Conservation (phyloP, 1,140 invertebrate genomes). For the Hypothenemus hampei region DNA sequence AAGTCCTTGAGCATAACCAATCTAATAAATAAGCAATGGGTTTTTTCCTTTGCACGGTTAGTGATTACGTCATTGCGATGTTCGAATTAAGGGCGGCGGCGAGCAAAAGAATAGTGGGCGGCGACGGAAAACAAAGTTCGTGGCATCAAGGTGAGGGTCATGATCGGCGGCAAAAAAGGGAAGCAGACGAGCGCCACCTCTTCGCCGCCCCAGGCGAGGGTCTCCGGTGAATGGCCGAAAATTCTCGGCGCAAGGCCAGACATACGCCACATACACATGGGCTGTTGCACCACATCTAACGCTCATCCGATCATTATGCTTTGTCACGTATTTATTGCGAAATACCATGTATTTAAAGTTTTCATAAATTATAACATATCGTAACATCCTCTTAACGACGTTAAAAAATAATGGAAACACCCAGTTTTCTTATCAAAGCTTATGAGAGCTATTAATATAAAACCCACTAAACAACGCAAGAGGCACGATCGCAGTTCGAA, state of each 20-base stretch:
- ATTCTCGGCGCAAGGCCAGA: constrained; percentile 19
- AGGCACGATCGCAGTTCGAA: too few relatives aligned
- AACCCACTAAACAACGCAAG: too few relatives aligned
- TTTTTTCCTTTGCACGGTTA: background rate
- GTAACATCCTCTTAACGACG: too few relatives aligned
- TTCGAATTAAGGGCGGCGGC: background rate
- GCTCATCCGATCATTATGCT: constrained; percentile 1
- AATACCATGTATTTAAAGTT: background rate
- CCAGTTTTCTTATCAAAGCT: too few relatives aligned
- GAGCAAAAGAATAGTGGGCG: background rate
- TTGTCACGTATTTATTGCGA: too few relatives aligned
- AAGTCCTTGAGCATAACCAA: background rate
- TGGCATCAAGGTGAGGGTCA: constrained; percentile 23
- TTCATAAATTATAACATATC: too few relatives aligned
- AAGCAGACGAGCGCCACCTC: constrained; percentile 15
- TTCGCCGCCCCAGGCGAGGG: constrained; percentile 4
- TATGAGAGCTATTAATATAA: too few relatives aligned
- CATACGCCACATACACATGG: background rate
- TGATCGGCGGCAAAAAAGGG: constrained; percentile 17
- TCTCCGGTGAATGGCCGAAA: constrained; percentile 24
- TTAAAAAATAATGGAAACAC: too few relatives aligned
- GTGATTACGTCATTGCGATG: constrained; percentile 2
- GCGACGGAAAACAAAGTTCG: constrained; percentile 3
- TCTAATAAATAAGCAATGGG: too few relatives aligned
- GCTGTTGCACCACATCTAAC: constrained; percentile 10